phyloP scores from a whole-genome alignment of 2,888 invertebrate species.

The Drosophila meridionalis region DNA sequence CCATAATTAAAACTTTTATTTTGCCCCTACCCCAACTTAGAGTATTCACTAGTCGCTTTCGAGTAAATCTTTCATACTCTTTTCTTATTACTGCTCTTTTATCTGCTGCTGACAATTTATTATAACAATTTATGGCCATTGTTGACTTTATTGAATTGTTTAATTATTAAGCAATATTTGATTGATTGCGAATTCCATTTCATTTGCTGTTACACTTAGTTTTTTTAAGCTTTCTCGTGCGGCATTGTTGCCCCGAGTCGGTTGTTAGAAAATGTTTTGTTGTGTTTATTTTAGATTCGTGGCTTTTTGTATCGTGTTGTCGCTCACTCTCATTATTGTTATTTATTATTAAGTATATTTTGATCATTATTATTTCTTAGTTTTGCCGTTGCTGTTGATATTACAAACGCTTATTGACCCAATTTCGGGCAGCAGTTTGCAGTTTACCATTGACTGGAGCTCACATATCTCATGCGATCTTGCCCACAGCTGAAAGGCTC shows the following conservation, averaged over 20 bases:
- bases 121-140: constrained; percentile 65
- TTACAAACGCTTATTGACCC: constrained; percentile 72
- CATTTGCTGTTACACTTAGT: constrained; percentile 66
- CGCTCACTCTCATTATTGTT: constrained; percentile 71
- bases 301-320: constrained; percentile 60
- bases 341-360: constrained; percentile 63
- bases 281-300: constrained; percentile 30
- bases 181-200: constrained; percentile 76
- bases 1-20: not conserved
- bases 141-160: constrained; percentile 78
- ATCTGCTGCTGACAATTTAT: constrained; percentile 61
- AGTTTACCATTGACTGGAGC: constrained; percentile 49
- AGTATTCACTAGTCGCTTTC: constrained; percentile 27
- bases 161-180: constrained; percentile 78
- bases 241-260: constrained; percentile 25
- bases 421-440: constrained; percentile 50
- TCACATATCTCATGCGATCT: constrained; percentile 23
- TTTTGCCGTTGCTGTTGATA: constrained; percentile 53
- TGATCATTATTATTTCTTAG: constrained; percentile 56
- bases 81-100: constrained; percentile 44
- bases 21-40: not conserved
- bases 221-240: constrained; percentile 67
- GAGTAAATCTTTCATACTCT: not conserved
- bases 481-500: constrained; percentile 4
- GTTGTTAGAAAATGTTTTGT: constrained; percentile 54